Base-by-base conservation (phyloP, 2,797 vertebrate genomes). In the Pseudochirops cupreus region DNA sequence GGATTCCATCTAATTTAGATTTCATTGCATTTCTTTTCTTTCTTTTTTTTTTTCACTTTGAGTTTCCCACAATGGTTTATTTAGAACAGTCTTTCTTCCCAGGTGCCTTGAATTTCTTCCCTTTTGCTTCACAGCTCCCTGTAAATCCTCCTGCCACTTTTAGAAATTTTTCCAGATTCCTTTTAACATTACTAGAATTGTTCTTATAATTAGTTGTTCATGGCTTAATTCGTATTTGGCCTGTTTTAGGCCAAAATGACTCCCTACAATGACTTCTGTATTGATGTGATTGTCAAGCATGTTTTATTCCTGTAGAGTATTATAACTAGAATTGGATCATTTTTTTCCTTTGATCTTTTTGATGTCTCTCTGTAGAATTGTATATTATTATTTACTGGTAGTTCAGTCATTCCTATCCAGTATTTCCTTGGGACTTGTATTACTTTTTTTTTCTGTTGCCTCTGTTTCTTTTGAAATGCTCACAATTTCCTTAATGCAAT, bases 381-480 rank as follows among this genome's bases (percentile, higher is more conserved):
- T 95, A 96, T 94, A 91, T 94, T 96, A 92, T 91, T 94, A 28
- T 91, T 96, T 58, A 92, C 89, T 82, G 16, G 55, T 94, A 94
- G 95, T 94, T 95, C 89, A 74, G 93, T 93, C 56, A 94, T 4
- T 92, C 58, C 33, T 89, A 4, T 55, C 16, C 13, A 46, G 59
- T 96, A 96, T 94, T 96, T 91, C 93, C 93, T 93, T 96, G 96
- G 91, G 96, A 89, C 96, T 97, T 97, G 96, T 93, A 59, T 97
- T 98, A 95, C 97, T 74, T 91, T 90, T 97, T 97, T 97, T 97
- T 91, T 95, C 96, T 97, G 94, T n/a, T 87, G 21, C 10, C 9
- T 50, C 26, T 92, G 39, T 96, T 91, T 56, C 90, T 53, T 91
- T 94, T 92, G 91, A 92, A 94, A 94, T 95, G 91, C 55, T 95